Base-by-base conservation (phyloP, 2,888 invertebrate species). In the Corbicula japonica region DNA sequence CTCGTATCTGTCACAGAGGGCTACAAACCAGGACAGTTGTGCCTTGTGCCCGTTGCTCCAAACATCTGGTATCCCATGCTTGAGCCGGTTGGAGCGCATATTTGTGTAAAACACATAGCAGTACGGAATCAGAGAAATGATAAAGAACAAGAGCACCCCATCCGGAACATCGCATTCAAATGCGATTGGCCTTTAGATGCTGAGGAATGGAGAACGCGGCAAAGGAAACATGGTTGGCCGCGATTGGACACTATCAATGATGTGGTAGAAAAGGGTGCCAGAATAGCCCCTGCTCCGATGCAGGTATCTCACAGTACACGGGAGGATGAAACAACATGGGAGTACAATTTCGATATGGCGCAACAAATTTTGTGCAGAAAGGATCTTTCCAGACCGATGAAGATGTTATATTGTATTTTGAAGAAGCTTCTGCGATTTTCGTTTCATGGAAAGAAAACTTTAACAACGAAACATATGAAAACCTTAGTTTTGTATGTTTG, bases 111-210 rank as follows among this genome's bases (percentile, higher is more conserved):
- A n/a, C n/a, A n/a, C n/a, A n/a, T n/a, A n/a, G n/a, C n/a, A n/a
- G n/a, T n/a, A n/a, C n/a, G n/a, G n/a, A n/a, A n/a, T n/a, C n/a
- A n/a, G n/a, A n/a, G n/a, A n/a, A n/a, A n/a, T n/a, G n/a, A n/a
- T n/a, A n/a, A n/a, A n/a, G n/a, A n/a, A n/a, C n/a, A n/a, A n/a
- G n/a, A n/a, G n/a, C n/a, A n/a, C n/a, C n/a, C n/a, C n/a, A n/a
- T n/a, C n/a, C n/a, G n/a, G 32, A 6, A 30, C 6, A n/a, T 66
- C n/a, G 68, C 52, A 8, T 68, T 68, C 32, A 56, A 56, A 28
- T 44, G 61, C 46, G 41, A n/a, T 21, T 72, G 72, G 72, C 72
- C 72, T 18, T 21, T 23, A 26, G 56, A 56, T 21, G 72, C 72
- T 1, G 21, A 54, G 0, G 72, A 72, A 46, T 72, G 72, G 72